Evolutionary conservation across 2,888 invertebrate species (phyloP).

Genomic region (Germaria angustata): DNA sequence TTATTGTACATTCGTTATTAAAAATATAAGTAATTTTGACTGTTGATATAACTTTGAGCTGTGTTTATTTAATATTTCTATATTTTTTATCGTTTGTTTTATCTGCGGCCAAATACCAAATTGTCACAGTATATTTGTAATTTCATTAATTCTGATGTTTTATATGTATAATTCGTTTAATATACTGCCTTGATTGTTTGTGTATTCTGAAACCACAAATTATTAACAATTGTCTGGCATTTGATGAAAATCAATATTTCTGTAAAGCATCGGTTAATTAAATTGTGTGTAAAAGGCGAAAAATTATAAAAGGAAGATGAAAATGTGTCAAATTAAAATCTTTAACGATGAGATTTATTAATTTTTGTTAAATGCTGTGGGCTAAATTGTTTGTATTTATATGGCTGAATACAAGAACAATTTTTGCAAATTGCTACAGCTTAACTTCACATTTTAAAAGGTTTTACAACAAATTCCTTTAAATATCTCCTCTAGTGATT

Average conservation of each 20-base stretch:
- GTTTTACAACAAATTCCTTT: no score
- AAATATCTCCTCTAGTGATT: background rate
- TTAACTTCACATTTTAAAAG: no score
- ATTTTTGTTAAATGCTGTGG: no score
- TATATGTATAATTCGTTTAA: background rate
- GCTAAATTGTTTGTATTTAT: no score
- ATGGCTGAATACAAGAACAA: no score
- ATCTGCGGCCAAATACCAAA: background rate
- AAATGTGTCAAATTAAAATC: background rate
- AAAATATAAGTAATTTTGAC: background rate
- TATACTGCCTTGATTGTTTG: background rate
- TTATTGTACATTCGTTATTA: background rate
- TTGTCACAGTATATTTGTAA: background rate
- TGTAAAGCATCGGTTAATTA: background rate
- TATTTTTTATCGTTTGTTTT: background rate
- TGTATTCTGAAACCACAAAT: constrained; percentile 36
- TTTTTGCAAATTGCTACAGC: no score
- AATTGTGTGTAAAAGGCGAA: constrained; percentile 9
- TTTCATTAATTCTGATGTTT: background rate
- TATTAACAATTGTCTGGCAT: constrained; percentile 44
- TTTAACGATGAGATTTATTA: no score
- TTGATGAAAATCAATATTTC: constrained; percentile 31
- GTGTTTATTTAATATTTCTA: background rate
- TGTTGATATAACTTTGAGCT: constrained; percentile 11
- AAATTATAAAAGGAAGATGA: background rate